phyloP scores from a whole-genome alignment of 2,797 vertebrate genomes.

The Pseudopleuronectes americanus region DNA sequence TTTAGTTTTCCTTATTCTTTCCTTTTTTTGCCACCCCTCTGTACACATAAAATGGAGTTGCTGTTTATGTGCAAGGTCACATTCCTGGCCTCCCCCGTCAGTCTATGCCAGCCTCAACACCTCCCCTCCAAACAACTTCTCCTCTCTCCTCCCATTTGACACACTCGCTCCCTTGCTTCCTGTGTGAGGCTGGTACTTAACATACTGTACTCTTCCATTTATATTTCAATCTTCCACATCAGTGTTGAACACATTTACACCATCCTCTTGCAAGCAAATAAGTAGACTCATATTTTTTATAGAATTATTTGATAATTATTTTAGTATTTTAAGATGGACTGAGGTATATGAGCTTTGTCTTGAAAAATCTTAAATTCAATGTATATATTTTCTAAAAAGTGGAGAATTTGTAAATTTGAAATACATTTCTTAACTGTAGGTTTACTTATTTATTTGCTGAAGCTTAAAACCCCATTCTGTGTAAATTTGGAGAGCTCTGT shows the following conservation, averaged over 20 bases:
- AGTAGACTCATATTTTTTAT: not conserved
- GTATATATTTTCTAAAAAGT: constrained; percentile 5
- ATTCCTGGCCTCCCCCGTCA: constrained; percentile 68
- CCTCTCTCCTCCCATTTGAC: constrained; percentile 45
- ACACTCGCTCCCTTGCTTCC: constrained; percentile 57
- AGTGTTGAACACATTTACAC: constrained; percentile 29
- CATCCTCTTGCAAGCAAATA: not conserved
- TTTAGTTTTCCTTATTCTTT: not conserved
- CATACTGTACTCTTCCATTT: constrained; percentile 35
- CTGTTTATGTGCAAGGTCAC: constrained; percentile 73
- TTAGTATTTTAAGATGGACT: not conserved
- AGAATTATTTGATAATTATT: constrained; percentile 7
- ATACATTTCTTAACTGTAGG: not conserved
- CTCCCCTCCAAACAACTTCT: constrained; percentile 33
- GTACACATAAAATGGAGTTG: constrained; percentile 48
- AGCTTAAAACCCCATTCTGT: not conserved
- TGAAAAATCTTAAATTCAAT: constrained; percentile 5
- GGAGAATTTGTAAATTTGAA: not conserved
- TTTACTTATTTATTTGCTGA: not conserved
- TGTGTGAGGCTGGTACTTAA: constrained; percentile 40
- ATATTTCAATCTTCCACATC: constrained; percentile 34
- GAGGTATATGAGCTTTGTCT: not conserved
- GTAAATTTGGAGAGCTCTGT: constrained; percentile 15
- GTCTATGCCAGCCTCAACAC: constrained; percentile 48
- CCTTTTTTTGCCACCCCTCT: constrained; percentile 33